phyloP scores from a whole-genome alignment of 2,797 vertebrate species.

The Delichon dasypus region DNA sequence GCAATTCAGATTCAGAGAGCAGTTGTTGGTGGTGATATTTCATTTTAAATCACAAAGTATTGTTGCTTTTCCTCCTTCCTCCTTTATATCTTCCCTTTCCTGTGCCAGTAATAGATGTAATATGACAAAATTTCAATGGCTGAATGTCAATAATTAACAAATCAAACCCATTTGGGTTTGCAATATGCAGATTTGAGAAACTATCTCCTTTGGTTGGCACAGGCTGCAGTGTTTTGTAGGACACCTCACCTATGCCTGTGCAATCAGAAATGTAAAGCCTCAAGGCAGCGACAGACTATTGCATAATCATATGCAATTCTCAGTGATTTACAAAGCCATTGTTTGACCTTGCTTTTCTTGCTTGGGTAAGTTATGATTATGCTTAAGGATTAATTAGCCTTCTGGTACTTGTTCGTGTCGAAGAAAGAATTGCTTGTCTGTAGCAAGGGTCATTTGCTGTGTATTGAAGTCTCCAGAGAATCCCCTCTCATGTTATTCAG shows the following conservation, averaged over 20 bases:
- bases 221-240: neutral
- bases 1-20: conserved; percentile 80
- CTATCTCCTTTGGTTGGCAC: neutral
- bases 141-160: conserved; percentile 32
- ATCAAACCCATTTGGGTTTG: neutral
- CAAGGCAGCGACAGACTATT: neutral
- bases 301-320: neutral
- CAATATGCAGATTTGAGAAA: neutral
- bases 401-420: neutral
- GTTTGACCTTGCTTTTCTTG: conserved; percentile 38
- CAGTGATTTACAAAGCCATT: neutral
- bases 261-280: conserved; percentile 11
- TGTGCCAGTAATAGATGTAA: conserved; percentile 8
- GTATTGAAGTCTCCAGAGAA: neutral
- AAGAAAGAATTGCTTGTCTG: conserved; percentile 8
- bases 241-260: neutral
- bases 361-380: neutral
- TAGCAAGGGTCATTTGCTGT: neutral
- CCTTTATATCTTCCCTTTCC: neutral
- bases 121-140: conserved; percentile 19
- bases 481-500: neutral
- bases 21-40: conserved; percentile 78
- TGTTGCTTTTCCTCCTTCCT: conserved; percentile 48
- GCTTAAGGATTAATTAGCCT: conserved; percentile 40
- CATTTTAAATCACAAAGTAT: conserved; percentile 68